Conservation (phyloP, 2,888 invertebrate genomes). For the Athripsodes cinereus region DNA sequence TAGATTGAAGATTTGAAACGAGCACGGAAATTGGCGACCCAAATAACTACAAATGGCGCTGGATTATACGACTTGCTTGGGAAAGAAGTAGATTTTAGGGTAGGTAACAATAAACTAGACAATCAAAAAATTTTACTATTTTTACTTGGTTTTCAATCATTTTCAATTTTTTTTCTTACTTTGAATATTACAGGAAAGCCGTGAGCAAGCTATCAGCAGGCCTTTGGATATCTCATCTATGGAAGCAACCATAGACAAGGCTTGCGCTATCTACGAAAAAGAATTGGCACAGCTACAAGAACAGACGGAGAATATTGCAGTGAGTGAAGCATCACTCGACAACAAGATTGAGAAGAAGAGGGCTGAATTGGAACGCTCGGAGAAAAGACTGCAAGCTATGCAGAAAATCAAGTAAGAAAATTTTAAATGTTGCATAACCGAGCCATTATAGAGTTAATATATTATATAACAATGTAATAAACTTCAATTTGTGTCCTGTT, state of each 20-base stretch:
- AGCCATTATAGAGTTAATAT: too few relatives aligned
- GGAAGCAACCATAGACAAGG: constrained; percentile 71
- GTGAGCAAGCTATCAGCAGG: constrained; percentile 72
- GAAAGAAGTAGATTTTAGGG: constrained; percentile 82
- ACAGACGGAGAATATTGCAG: constrained; percentile 78
- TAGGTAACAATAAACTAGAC: too few relatives aligned
- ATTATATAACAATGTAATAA: too few relatives aligned
- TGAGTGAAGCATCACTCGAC: constrained; percentile 84
- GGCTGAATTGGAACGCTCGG: constrained; percentile 85
- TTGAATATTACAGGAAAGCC: constrained; percentile 52
- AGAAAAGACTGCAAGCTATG: constrained; percentile 86
- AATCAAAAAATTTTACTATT: constrained; percentile 2
- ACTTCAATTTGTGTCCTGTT: too few relatives aligned
- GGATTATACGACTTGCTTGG: constrained; percentile 84
- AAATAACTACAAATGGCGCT: constrained; percentile 88
- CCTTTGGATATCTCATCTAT: constrained; percentile 79
- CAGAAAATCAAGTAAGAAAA: constrained; percentile 80
- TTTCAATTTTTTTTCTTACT: not conserved
- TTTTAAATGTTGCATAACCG: too few relatives aligned
- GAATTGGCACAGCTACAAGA: constrained; percentile 69
- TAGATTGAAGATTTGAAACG: constrained; percentile 77
- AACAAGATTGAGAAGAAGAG: constrained; percentile 87
- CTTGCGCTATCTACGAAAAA: constrained; percentile 61
- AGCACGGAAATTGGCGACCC: constrained; percentile 80
- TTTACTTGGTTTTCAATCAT: constrained; percentile 1